Evolutionary conservation across 53 echinoderm and acorn worm genomes (phyloP).

Genomic region (Stichopus horrens): DNA sequence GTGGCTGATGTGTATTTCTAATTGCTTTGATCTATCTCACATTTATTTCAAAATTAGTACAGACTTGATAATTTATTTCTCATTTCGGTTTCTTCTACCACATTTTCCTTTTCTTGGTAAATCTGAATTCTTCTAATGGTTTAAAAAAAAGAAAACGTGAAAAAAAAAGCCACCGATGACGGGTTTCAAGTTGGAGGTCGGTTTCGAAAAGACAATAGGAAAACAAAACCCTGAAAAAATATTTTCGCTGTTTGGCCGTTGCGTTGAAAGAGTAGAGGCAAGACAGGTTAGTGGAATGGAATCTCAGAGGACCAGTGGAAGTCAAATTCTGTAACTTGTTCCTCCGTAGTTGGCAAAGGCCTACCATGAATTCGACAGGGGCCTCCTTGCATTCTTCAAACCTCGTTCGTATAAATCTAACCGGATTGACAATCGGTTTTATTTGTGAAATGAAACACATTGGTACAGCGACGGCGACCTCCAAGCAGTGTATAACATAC

Average conservation of each 20-base stretch:
- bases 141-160: background rate
- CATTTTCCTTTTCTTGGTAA: background rate
- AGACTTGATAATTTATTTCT: no score
- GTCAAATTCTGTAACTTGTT: background rate
- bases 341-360: background rate
- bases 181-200: slow-evolving; percentile 29
- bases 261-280: slow-evolving; percentile 17
- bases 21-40: no score
- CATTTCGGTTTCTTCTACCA: no score
- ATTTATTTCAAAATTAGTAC: no score
- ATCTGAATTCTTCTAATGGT: background rate
- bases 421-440: slow-evolving; percentile 19
- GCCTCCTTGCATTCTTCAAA: slow-evolving; percentile 21
- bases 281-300: background rate
- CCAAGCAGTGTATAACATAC: background rate
- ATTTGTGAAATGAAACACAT: slow-evolving; percentile 41
- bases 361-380: background rate
- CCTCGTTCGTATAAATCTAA: slow-evolving; percentile 31
- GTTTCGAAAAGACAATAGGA: slow-evolving; percentile 31
- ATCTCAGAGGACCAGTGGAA: slow-evolving; percentile 18
- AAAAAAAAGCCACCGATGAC: slow-evolving; percentile 11
- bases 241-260: slow-evolving; percentile 23
- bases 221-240: slow-evolving; percentile 15
- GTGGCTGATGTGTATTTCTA: no score
- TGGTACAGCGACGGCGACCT: background rate